These are phyloP conservation scores for Oscheius sp. DNA, from an alignment of 2,888 invertebrate species.

Conservation along the genomic window DNA sequence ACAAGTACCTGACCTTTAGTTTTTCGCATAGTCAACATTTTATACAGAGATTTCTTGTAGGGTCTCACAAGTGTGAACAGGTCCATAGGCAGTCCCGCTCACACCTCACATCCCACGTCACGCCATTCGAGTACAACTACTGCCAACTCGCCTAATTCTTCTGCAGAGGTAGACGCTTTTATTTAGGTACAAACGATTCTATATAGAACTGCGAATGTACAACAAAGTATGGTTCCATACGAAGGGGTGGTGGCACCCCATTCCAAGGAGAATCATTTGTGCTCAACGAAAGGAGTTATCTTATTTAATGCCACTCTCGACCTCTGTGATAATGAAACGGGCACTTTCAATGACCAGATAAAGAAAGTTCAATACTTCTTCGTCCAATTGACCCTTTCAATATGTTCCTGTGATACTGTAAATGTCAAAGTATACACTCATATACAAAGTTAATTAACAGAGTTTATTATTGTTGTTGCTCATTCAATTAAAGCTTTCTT, in stretches of 20 bases:
- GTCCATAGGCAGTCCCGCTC: conserved; percentile 23
- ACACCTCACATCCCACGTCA: conserved; percentile 2
- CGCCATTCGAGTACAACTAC: conserved; percentile 29
- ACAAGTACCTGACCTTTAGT: conserved; percentile 29
- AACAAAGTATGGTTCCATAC: conserved; percentile 60
- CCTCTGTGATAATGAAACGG: conserved; percentile 23
- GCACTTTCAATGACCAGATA: conserved; percentile 8
- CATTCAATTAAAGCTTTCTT: background rate
- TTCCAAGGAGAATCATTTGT: conserved; percentile 72
- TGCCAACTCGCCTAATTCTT: conserved; percentile 20
- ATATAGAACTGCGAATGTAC: conserved; percentile 59
- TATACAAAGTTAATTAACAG: background rate
- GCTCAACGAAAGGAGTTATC: conserved; percentile 69
- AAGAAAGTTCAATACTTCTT: too few relatives aligned
- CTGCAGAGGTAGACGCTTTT: conserved; percentile 12
- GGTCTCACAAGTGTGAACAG: conserved; percentile 28
- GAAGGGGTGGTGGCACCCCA: conserved; percentile 48
- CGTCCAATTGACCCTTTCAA: background rate
- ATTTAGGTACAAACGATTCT: background rate
- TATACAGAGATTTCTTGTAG: conserved; percentile 4
- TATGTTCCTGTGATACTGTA: conserved; percentile 9
- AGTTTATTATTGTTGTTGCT: conserved; percentile 5
- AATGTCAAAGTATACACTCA: too few relatives aligned
- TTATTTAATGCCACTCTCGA: conserved; percentile 52
- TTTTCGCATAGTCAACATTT: background rate